phyloP scores from a whole-genome alignment of 2,797 vertebrate genomes.

The Peromyscus melanophrys region DNA sequence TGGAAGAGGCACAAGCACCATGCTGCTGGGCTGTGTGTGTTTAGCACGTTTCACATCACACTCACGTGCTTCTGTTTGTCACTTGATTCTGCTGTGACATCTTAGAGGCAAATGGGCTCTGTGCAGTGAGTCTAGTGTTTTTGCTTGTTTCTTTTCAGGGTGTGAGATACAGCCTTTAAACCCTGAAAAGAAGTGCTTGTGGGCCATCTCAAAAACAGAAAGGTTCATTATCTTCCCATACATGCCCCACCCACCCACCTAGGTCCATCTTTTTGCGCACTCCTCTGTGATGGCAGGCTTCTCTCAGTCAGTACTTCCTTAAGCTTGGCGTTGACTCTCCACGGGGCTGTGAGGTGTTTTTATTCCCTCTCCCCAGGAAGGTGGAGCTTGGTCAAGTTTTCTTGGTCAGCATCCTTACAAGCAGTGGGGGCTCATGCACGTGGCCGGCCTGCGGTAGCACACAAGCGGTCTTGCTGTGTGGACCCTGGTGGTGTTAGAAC shows the following conservation, averaged over 20 bases:
- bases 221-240: constrained; percentile 62
- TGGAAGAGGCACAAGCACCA: not conserved
- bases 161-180: not conserved
- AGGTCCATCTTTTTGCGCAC: not conserved
- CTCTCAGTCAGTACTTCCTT: not conserved
- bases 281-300: not conserved
- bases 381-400: not conserved
- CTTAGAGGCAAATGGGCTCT: not conserved
- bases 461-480: not conserved
- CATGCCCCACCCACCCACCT: not conserved
- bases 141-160: constrained; percentile 68
- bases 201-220: not conserved
- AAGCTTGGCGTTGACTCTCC: not conserved
- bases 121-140: not conserved
- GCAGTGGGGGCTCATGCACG: not conserved
- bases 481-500: not conserved
- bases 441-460: constrained; percentile 20
- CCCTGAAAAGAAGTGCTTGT: constrained; percentile 71
- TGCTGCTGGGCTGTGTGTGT: constrained; percentile 71
- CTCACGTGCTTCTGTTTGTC: constrained; percentile 61
- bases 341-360: not conserved
- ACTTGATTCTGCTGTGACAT: constrained; percentile 17
- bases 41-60: not conserved
- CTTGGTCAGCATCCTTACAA: not conserved
- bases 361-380: not conserved